A percentile compares a stretch with the other conserved stretches of the same genome.
phyloP scores from a whole-genome alignment of 2,113 vertebrate species.

The Poeciliopsis occidentalis region DNA sequence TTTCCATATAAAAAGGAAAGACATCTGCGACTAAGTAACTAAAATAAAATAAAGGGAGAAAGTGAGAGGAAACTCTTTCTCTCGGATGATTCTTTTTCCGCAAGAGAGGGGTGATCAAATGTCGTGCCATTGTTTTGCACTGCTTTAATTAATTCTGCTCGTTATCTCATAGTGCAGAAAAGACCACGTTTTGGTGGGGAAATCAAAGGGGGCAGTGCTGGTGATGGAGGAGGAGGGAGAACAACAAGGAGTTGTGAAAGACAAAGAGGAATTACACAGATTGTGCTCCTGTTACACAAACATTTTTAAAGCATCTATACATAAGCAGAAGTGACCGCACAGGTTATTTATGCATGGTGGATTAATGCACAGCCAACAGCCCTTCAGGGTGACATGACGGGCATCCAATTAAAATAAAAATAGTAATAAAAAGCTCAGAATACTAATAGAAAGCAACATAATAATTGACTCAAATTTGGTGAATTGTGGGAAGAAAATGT shows the following conservation, averaged over 20 bases:
- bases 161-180: conserved; percentile 73
- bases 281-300: conserved; percentile 33
- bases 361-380: conserved; percentile 79
- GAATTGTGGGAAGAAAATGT: conserved; percentile 61
- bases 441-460: conserved; percentile 41
- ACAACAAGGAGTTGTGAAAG: conserved; percentile 36
- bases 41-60: conserved; percentile 21
- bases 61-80: conserved; percentile 28
- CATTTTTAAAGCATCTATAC: conserved; percentile 46
- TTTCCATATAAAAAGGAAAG: conserved; percentile 75
- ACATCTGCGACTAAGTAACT: conserved; percentile 40
- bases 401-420: conserved; percentile 56
- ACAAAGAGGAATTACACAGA: conserved; percentile 31
- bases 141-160: conserved; percentile 77
- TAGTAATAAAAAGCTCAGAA: conserved; percentile 37
- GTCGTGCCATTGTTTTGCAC: conserved; percentile 75
- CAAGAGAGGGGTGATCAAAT: conserved; percentile 63
- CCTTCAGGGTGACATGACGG: conserved; percentile 66
- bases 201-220: conserved; percentile 68
- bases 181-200: conserved; percentile 58
- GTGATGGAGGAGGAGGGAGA: conserved; percentile 31
- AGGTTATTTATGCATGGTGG: conserved; percentile 71
- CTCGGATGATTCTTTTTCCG: conserved; percentile 51
- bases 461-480: conserved; percentile 66
- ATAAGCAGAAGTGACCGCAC: conserved; percentile 62